A percentile compares a stretch with the other conserved stretches of the same genome.
Conservation (phyloP, 2,113 vertebrate genomes). For the Dermatemys mawii region DNA sequence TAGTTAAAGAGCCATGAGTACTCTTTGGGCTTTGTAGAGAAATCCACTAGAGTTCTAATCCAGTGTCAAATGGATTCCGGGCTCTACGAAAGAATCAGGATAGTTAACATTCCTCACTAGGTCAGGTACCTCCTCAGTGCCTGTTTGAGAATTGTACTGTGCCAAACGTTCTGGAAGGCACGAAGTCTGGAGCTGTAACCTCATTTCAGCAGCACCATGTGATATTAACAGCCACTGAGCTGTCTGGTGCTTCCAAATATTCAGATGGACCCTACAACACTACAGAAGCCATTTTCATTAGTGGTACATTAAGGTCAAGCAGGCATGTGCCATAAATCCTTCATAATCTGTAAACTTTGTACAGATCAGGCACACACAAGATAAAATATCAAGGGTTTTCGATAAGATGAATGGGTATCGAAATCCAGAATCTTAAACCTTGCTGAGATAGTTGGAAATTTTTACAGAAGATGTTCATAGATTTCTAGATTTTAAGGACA, state of each 20-base stretch:
- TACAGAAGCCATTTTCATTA: background rate
- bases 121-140: background rate
- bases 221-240: background rate
- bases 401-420: background rate
- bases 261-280: background rate
- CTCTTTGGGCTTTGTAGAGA: background rate
- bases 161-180: background rate
- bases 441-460: background rate
- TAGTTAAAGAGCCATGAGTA: background rate
- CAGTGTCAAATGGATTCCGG: rapidly evolving
- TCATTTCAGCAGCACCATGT: background rate
- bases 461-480: too few relatives aligned
- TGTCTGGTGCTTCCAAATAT: background rate
- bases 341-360: rapidly evolving
- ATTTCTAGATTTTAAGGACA: too few relatives aligned
- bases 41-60: background rate
- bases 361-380: rapidly evolving
- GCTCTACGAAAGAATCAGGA: background rate
- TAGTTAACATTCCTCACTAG: rapidly evolving
- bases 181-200: rapidly evolving
- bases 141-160: background rate
- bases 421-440: background rate
- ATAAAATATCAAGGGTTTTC: rapidly evolving
- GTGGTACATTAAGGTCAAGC: background rate
- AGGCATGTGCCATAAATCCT: background rate